Evolutionary conservation across 2,113 vertebrate species (phyloP), one percentile per base, ranked within the genome.

Genomic region (Larimichthys polyactis): DNA sequence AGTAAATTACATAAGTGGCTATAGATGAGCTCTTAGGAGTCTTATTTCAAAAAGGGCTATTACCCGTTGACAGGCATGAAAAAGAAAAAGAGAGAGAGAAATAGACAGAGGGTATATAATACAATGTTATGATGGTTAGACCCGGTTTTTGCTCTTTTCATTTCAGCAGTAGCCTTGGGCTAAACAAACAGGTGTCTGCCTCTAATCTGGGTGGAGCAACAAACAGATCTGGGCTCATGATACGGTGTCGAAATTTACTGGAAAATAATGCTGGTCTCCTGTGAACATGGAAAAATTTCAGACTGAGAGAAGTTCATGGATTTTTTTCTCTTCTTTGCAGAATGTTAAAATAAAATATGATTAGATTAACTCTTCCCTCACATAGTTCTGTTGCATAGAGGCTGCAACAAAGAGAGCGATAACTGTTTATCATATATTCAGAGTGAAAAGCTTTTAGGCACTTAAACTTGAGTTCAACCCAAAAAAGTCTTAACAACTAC

Each of bases 131-230:
- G 60, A 72, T 68, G 78, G 48, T 70, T 52, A 57, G 60, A 68
- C 62, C 59, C 46, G 49, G 83, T 71, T 78, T 80, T 74, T 32
- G 15, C 36, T 71, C 49, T 71, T 81, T 75, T 72, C 1, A 55
- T 84, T 85, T 78, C 66, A 81, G 58, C 17, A 9, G 64, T 48
- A 62, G 73, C 89, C 86, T 70, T 4, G 3, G 82, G 87, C 74
- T 36, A 65, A 82, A 87, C 80, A 89, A 91, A 88, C 90, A 91
- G 86, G 93, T 93, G 91, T 83, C 81, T 78, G 63, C 74, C 43
- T 75, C 49, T 62, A 40, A 55, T 78, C 52, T 65, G 74, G 83
- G 88, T 83, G 85, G 71, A 81, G 84, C 54, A 11, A 79, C 83
- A 84, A 78, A 80, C 66, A 79, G 71, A 85, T 89, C 66, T 60